Evolutionary conservation across 1,140 invertebrate species (phyloP).

Genomic region (Lepidostoma basale): DNA sequence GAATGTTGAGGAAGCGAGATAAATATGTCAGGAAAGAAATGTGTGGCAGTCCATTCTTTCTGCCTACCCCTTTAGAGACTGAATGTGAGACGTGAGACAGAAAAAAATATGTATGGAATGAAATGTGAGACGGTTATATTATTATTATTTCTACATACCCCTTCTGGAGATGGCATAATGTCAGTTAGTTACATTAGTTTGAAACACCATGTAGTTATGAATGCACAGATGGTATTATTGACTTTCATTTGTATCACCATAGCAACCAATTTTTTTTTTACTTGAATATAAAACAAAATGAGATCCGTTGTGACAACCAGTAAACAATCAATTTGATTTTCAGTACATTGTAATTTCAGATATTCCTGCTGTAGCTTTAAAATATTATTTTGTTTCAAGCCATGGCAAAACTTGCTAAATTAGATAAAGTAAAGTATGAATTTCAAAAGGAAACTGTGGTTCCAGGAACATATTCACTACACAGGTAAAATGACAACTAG

Average conservation of each 20-base stretch:
- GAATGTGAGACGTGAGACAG: too few relatives aligned
- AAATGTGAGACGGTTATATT: too few relatives aligned
- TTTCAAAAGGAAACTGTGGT: constrained; percentile 36
- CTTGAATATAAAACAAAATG: background rate
- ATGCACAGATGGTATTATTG: too few relatives aligned
- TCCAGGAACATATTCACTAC: constrained; percentile 39
- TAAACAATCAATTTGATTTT: background rate
- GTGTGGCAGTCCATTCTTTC: too few relatives aligned
- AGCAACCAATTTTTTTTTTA: background rate
- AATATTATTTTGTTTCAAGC: background rate
- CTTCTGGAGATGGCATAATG: too few relatives aligned
- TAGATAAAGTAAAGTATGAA: constrained; percentile 34
- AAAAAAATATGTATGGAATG: too few relatives aligned
- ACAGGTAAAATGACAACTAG: constrained; percentile 40
- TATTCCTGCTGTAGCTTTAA: background rate
- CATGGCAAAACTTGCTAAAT: constrained; percentile 30
- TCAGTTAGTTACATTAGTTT: too few relatives aligned
- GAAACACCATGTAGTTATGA: too few relatives aligned
- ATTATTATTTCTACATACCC: too few relatives aligned
- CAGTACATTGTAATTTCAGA: background rate
- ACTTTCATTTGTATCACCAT: background rate
- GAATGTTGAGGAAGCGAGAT: too few relatives aligned
- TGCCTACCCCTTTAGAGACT: too few relatives aligned
- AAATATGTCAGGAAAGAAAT: too few relatives aligned
- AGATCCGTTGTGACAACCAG: background rate